Conservation (phyloP, 2,797 vertebrate species). For the Poecilia velifera region DNA sequence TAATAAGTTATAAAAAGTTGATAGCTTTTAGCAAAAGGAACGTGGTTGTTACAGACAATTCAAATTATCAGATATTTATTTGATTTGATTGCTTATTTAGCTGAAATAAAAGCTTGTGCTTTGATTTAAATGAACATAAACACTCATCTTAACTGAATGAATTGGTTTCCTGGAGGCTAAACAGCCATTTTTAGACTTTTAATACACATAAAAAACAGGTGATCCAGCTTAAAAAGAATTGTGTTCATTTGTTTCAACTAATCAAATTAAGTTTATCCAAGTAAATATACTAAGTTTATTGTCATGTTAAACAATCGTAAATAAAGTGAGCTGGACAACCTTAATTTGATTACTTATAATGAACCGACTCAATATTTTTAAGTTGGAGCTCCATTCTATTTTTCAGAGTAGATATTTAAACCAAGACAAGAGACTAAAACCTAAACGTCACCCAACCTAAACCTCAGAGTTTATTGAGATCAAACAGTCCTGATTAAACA, state of each 20-base stretch:
- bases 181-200: neutral
- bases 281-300: too few relatives aligned
- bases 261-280: too few relatives aligned
- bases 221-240: too few relatives aligned
- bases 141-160: neutral
- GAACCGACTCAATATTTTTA: too few relatives aligned
- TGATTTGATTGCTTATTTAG: neutral
- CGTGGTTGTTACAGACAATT: neutral
- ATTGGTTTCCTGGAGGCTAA: neutral
- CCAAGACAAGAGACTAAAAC: neutral
- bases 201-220: too few relatives aligned
- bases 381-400: too few relatives aligned
- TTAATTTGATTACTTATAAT: too few relatives aligned
- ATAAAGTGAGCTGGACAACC: too few relatives aligned
- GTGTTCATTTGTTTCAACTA: too few relatives aligned
- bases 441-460: neutral
- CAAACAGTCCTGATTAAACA: neutral
- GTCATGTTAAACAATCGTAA: too few relatives aligned
- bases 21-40: neutral
- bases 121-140: neutral
- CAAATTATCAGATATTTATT: neutral
- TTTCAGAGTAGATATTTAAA: neutral
- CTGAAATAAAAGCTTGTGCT: neutral
- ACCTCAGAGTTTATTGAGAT: neutral
- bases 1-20: neutral